A percentile compares a stretch with the other conserved stretches of the same genome.
phyloP scores from a whole-genome alignment of 2,113 vertebrate genomes.

The Phyllostomus hastatus region DNA sequence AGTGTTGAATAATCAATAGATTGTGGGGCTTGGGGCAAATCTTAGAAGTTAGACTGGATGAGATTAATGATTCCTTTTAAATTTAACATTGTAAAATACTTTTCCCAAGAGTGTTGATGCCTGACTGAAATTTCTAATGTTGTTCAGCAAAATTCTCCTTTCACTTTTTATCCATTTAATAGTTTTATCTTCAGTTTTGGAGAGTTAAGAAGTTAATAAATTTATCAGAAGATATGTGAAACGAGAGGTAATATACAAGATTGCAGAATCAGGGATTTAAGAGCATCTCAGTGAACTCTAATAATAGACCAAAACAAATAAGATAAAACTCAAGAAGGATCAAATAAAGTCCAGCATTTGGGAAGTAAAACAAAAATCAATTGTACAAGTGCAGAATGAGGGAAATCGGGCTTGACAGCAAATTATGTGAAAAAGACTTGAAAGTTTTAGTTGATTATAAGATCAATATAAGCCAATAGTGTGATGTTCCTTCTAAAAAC shows the following conservation, averaged over 20 bases:
- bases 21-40: background rate
- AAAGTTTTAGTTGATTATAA: slow-evolving; percentile 43
- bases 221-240: background rate
- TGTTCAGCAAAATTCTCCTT: background rate
- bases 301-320: slow-evolving; percentile 2
- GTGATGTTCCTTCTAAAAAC: background rate
- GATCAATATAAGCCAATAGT: background rate
- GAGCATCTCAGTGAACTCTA: background rate
- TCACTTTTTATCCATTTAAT: background rate
- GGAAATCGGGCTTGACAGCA: slow-evolving; percentile 9
- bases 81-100: background rate
- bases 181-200: background rate
- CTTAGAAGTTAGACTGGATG: background rate
- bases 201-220: background rate
- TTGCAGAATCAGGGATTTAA: background rate
- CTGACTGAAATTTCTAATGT: background rate
- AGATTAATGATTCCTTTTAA: background rate
- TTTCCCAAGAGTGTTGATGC: background rate
- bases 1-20: background rate
- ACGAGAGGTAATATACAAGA: background rate
- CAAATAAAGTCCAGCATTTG: slow-evolving; percentile 25
- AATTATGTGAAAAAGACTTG: slow-evolving; percentile 45
- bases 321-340: slow-evolving; percentile 38
- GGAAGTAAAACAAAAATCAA: slow-evolving; percentile 19
- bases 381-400: background rate